phyloP scores from a whole-genome alignment of 2,888 invertebrate genomes.

The Phragmatobia fuliginosa region DNA sequence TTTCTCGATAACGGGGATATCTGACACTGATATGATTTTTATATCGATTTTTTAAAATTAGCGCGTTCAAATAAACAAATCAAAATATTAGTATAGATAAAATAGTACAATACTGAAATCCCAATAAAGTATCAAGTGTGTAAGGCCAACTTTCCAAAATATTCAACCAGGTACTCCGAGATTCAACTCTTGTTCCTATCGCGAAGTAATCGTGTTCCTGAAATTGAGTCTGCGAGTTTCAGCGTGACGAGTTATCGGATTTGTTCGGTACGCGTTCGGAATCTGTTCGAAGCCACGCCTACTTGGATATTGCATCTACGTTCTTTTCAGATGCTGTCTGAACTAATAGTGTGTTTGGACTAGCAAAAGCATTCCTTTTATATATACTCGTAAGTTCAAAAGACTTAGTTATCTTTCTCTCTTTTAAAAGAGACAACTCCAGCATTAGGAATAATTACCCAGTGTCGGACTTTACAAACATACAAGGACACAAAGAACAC shows the following conservation, averaged over 20 bases:
- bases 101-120: background rate
- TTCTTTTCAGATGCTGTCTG: constrained; percentile 22
- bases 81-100: too few relatives aligned
- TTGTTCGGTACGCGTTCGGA: constrained; percentile 78
- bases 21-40: too few relatives aligned
- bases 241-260: constrained; percentile 82
- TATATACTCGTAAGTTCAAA: constrained; percentile 22
- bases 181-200: constrained; percentile 63
- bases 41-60: too few relatives aligned
- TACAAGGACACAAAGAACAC: too few relatives aligned
- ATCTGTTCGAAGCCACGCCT: constrained; percentile 59
- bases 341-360: constrained; percentile 17
- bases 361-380: constrained; percentile 20
- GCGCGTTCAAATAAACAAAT: too few relatives aligned
- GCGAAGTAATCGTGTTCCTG: constrained; percentile 78
- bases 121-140: constrained; percentile 12
- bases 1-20: too few relatives aligned
- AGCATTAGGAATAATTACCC: too few relatives aligned
- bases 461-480: too few relatives aligned
- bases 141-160: constrained; percentile 24
- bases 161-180: constrained; percentile 51
- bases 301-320: constrained; percentile 53
- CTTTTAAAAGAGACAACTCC: too few relatives aligned
- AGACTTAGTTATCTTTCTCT: too few relatives aligned
- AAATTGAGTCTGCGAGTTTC: constrained; percentile 80